Percentiles rank a stretch among this genome's conserved stretches.
Conservation (phyloP, 2,888 invertebrate genomes). For the Trichogramma dendrolimi region DNA sequence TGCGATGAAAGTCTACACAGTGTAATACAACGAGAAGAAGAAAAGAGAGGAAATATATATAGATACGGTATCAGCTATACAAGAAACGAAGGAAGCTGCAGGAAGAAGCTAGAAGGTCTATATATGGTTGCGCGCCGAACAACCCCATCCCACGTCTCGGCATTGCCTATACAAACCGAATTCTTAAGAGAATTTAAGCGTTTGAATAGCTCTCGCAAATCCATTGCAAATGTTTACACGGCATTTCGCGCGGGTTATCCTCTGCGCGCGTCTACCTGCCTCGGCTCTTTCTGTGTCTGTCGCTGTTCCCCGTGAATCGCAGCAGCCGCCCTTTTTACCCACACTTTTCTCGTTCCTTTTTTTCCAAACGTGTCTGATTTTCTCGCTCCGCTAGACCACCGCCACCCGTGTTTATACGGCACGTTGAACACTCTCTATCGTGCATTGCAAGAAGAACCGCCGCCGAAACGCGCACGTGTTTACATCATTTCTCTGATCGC, state of each 20-base stretch:
- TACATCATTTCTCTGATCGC: constrained; percentile 6
- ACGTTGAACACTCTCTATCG: constrained; percentile 1
- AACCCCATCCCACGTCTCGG: constrained; percentile 6
- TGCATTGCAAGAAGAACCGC: constrained; percentile 13
- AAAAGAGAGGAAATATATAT: constrained; percentile 22
- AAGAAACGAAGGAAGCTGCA: constrained; percentile 30
- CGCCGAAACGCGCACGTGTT: constrained; percentile 11
- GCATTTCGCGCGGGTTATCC: constrained; percentile 44
- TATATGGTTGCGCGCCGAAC: constrained; percentile 33
- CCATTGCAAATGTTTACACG: constrained; percentile 53
- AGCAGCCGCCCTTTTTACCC: too few relatives aligned
- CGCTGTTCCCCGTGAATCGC: not conserved
- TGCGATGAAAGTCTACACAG: constrained; percentile 30
- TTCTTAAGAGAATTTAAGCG: constrained; percentile 54
- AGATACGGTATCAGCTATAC: constrained; percentile 8
- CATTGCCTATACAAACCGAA: constrained; percentile 49
- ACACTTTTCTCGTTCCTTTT: not conserved
- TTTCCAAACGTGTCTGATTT: too few relatives aligned
- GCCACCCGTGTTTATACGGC: too few relatives aligned
- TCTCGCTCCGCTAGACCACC: too few relatives aligned
- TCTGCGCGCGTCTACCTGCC: constrained; percentile 27
- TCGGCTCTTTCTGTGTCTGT: constrained; percentile 19
- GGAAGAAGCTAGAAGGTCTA: constrained; percentile 6
- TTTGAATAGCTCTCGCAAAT: constrained; percentile 53
- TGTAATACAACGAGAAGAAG: constrained; percentile 26